A percentile compares a stretch with the other conserved stretches of the same genome.
These are phyloP conservation scores for Penaeus vannamei DNA, from an alignment of 1,140 invertebrate genomes.

Conservation along the genomic window DNA sequence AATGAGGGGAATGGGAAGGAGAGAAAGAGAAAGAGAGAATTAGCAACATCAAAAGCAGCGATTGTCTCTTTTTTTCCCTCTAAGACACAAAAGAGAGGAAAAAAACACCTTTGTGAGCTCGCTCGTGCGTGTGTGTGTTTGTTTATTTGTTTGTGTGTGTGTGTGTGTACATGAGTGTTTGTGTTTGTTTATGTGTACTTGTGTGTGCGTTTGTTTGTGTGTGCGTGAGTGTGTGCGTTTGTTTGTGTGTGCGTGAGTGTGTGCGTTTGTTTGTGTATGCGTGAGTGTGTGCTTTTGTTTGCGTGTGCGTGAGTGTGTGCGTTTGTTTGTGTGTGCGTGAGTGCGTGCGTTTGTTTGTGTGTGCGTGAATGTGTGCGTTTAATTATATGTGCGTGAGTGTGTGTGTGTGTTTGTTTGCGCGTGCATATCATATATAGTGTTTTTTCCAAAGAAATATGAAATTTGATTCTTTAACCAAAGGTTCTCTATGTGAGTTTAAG, in stretches of 20 bases:
- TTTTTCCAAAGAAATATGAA: no score
- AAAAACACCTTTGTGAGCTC: background rate
- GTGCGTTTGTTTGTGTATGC: background rate
- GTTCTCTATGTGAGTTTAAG: no score
- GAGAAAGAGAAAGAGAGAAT: background rate
- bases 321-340: background rate
- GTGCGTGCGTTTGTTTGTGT: background rate
- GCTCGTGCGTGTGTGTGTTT: background rate
- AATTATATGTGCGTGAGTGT: background rate
- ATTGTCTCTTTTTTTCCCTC: no score
- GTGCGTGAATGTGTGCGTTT: background rate
- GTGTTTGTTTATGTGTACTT: slow-evolving; percentile 25
- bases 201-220: background rate
- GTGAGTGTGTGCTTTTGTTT: background rate
- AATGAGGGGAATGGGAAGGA: no score
- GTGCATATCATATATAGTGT: background rate
- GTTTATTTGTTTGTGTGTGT: background rate
- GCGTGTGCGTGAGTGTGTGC: no score
- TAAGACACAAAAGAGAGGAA: background rate
- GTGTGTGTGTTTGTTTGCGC: background rate
- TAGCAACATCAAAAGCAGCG: background rate
- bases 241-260: background rate
- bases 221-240: background rate
- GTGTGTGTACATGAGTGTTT: slow-evolving; percentile 21
- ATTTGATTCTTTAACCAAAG: no score